A percentile compares a stretch with the other conserved stretches of the same genome.
These are phyloP conservation scores for Microtus montanus DNA, from an alignment of 2,113 vertebrate genomes.

Conservation along the genomic window DNA sequence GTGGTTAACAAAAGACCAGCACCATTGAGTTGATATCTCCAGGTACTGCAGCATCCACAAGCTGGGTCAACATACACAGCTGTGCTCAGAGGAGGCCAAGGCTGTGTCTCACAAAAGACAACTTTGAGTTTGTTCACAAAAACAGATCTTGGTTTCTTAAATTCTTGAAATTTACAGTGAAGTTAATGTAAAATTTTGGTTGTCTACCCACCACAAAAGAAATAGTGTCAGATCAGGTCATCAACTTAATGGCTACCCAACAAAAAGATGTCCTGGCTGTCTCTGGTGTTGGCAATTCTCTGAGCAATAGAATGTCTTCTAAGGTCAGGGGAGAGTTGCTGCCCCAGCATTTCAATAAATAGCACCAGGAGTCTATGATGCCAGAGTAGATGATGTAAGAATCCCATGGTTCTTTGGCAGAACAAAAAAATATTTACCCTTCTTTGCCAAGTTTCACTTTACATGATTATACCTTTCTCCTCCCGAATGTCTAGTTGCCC, in stretches of 20 bases:
- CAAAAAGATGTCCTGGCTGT: constrained; percentile 41
- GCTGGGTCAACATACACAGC: not conserved
- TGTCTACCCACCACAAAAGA: constrained; percentile 22
- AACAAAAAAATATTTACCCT: constrained; percentile 1
- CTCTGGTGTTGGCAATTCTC: not conserved
- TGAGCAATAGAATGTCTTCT: constrained; percentile 54
- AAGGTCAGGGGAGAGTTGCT: constrained; percentile 16
- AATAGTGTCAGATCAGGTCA: constrained; percentile 49
- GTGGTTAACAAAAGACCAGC: not conserved
- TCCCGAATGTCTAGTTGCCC: not conserved
- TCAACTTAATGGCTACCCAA: constrained; percentile 51
- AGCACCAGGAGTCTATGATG: not conserved
- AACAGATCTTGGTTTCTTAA: constrained; percentile 44
- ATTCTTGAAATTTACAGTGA: constrained; percentile 52
- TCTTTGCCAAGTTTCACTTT: constrained; percentile 55
- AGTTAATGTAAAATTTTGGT: constrained; percentile 44
- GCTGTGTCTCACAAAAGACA: not conserved
- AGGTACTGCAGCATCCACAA: not conserved
- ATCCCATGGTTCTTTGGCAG: constrained; percentile 54
- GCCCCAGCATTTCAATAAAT: constrained; percentile 56
- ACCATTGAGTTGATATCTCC: not conserved
- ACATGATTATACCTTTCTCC: constrained; percentile 49
- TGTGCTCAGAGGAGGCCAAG: not conserved
- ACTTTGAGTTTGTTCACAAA: not conserved
- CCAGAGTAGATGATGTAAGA: constrained; percentile 49